These are phyloP conservation scores for Cossypha niveicapilla DNA, from an alignment of 2,797 vertebrate species.

Conservation along the genomic window DNA sequence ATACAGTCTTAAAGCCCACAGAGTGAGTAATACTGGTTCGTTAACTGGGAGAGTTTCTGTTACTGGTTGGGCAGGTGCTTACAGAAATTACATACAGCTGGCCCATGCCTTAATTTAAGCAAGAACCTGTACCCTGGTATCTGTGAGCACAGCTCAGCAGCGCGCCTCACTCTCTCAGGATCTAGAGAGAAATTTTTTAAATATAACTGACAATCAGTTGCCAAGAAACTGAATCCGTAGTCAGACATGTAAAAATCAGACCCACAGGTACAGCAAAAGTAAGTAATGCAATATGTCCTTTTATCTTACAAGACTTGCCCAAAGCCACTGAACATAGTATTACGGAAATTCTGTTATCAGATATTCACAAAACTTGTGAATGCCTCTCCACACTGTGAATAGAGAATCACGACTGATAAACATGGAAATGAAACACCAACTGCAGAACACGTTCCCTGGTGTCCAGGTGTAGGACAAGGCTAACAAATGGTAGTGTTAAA, in stretches of 20 bases:
- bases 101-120: background rate
- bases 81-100: background rate
- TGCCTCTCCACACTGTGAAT: accelerated
- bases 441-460: background rate
- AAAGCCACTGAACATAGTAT: background rate
- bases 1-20: background rate
- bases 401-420: background rate
- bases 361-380: background rate
- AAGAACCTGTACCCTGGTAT: background rate
- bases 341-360: background rate
- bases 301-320: background rate
- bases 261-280: background rate
- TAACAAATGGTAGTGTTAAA: background rate
- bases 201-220: background rate
- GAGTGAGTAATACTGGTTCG: background rate
- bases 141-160: background rate
- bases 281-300: background rate
- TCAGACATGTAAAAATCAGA: background rate
- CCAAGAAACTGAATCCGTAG: background rate
- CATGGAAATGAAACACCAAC: background rate
- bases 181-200: background rate
- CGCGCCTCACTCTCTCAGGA: background rate
- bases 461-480: background rate
- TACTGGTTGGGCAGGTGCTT: background rate
- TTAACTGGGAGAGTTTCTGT: background rate